Evolutionary conservation across 1,140 invertebrate species (phyloP), one percentile per base, ranked within the genome.

Genomic region (Drosophila melanica): DNA sequence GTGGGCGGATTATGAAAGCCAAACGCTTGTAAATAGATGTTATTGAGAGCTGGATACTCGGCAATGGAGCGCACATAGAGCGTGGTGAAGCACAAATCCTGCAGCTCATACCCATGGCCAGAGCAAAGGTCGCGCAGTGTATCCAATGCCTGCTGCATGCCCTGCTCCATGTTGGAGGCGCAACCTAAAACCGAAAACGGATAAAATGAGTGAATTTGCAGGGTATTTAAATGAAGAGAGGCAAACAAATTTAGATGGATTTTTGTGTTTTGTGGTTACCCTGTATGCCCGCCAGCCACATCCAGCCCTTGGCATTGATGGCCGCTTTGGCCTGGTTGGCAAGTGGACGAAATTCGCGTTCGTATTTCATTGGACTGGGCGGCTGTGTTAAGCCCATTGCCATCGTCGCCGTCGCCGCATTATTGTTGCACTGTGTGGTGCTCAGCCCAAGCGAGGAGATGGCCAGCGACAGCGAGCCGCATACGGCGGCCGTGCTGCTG

Each of bases 61-160:
- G 92, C 93, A 95, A 99, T 97, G 81, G 96, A 95, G 63, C 94
- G 93, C 59, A 99, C 94, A 87, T 96, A 98, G 74, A 98, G 93
- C 54, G 95, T 96, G 35, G 98, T 94, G 9, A 95, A 95, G 77
- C 97, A 96, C 47, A 98, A 92, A 85, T 97, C 94, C 51, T 93
- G 92, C 53, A 96, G 91, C 47, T 93, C 91, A 68, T 96, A 92
- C 71, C 93, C 92, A 90, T 95, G 93, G 30, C 93, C 60, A 2
- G 53, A 58, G 68, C 90, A 90, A 10, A 91, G 62, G 2, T 77
- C 66, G 10, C 59, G 45, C 33, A 92, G 39, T 8, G 73, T 79
- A 47, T 75, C 64, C 76, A 92, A 50, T 2, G 91, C 91, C 66
- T 67, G 68, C 11, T 82, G 80, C 77, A 91, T 91, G 53, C 90